Percentiles rank a stretch among this genome's conserved stretches.
phyloP scores from a whole-genome alignment of 30 jellyfish, hydroid and myxozoan genomes.

The Aurelia aurita region DNA sequence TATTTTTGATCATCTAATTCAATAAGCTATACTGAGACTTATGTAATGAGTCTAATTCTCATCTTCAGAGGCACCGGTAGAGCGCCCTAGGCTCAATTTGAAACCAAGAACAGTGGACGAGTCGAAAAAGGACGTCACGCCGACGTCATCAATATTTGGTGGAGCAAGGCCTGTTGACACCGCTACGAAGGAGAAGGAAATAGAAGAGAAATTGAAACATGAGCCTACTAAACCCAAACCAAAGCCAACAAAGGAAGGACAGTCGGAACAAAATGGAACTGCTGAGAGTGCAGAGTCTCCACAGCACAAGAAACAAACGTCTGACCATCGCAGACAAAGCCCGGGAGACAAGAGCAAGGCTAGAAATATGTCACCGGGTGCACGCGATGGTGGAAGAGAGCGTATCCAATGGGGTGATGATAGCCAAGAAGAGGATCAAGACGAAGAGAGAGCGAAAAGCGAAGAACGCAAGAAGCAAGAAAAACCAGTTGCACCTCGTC shows the following conservation, averaged over 20 bases:
- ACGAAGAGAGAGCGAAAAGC: background rate
- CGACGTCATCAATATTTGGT: conserved; percentile 89
- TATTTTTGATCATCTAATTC: too few species aligned
- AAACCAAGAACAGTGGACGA: conserved; percentile 79
- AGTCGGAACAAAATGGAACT: conserved; percentile 6
- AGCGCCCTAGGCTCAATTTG: conserved; percentile 87
- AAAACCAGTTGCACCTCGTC: conserved; percentile 5
- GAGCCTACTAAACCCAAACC: background rate
- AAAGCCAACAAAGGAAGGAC: conserved; percentile 21
- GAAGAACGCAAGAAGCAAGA: background rate
- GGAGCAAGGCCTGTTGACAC: conserved; percentile 99
- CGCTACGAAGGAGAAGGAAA: conserved; percentile 84
- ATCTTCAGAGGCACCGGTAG: conserved; percentile 65
- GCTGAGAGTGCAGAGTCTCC: background rate
- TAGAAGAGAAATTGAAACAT: conserved; percentile 70
- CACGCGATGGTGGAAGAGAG: background rate
- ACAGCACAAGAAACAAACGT: too few species aligned
- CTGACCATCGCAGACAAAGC: too few species aligned
- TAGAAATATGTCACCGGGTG: background rate
- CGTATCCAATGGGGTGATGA: background rate
- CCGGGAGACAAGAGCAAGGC: background rate
- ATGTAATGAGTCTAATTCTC: too few species aligned
- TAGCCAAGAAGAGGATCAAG: background rate
- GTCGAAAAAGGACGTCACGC: conserved; percentile 17
- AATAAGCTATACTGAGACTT: background rate